Conservation (phyloP, 2,888 invertebrate genomes). For the Lampropteryx suffumata region DNA sequence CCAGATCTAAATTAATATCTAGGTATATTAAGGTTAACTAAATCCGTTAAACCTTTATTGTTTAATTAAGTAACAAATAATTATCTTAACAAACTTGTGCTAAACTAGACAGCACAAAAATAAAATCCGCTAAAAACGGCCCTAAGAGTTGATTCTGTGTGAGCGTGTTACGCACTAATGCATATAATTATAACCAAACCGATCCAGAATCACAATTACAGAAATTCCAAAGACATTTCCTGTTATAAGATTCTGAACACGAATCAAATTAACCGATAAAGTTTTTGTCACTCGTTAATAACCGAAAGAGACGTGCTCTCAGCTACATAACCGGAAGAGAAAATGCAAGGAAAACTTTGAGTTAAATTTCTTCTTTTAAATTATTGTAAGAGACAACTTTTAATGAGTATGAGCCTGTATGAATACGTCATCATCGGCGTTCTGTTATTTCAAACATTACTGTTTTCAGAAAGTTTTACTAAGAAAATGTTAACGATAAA, state of each 20-base stretch:
- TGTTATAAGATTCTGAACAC: constrained; percentile 67
- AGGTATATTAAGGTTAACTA: too few relatives aligned
- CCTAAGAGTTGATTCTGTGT: too few relatives aligned
- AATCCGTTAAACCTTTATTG: too few relatives aligned
- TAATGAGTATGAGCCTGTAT: constrained; percentile 6
- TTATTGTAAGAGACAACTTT: not conserved
- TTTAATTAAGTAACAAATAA: too few relatives aligned
- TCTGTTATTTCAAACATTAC: too few relatives aligned
- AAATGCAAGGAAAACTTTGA: constrained; percentile 20
- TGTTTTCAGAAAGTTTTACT: too few relatives aligned
- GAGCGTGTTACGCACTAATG: not conserved
- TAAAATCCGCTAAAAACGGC: too few relatives aligned
- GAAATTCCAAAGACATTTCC: constrained; percentile 45
- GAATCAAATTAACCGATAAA: constrained; percentile 79
- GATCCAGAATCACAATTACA: constrained; percentile 52
- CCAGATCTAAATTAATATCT: too few relatives aligned
- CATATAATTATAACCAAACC: constrained; percentile 25
- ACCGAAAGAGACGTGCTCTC: constrained; percentile 44
- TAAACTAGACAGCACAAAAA: too few relatives aligned
- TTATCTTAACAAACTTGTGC: too few relatives aligned
- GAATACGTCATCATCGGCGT: not conserved
- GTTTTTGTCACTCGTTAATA: constrained; percentile 65
- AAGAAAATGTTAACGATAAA: too few relatives aligned
- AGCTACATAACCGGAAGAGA: constrained; percentile 37
- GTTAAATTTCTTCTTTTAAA: constrained; percentile 2